These are phyloP conservation scores for Neogale vison DNA, from an alignment of 2,113 vertebrate genomes.

Conservation along the genomic window DNA sequence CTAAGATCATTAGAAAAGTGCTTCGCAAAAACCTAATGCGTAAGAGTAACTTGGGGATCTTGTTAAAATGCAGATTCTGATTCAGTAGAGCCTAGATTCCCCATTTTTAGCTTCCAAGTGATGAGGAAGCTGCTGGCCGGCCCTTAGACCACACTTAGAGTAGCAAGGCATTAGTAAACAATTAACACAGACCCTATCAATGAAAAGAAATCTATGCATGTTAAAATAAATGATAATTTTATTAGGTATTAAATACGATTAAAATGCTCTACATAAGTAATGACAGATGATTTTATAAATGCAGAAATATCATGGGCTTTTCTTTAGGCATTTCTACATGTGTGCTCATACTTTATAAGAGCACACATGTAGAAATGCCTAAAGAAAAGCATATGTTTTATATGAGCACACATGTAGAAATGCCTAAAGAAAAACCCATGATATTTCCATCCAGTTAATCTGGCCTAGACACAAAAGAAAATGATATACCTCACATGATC, in stretches of 20 bases:
- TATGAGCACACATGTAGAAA: conserved; percentile 43
- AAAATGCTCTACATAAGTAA: not conserved
- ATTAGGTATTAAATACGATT: conserved; percentile 29
- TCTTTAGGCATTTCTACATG: too few species aligned
- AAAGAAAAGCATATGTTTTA: not conserved
- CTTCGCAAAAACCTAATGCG: not conserved
- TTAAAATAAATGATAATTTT: conserved; percentile 32
- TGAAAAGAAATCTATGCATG: conserved; percentile 61
- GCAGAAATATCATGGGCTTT: too few species aligned
- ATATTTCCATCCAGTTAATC: conserved; percentile 57
- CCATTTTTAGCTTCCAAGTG: not conserved
- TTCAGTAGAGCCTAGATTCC: not conserved
- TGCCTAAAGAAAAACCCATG: conserved; percentile 48
- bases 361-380: too few species aligned
- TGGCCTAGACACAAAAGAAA: conserved; percentile 56
- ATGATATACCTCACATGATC: conserved; percentile 66
- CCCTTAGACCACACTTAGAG: not conserved
- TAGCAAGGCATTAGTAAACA: not conserved
- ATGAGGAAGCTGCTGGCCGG: not conserved
- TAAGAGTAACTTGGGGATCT: not conserved
- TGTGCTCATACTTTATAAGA: too few species aligned
- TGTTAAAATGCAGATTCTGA: not conserved
- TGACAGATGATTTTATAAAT: not conserved
- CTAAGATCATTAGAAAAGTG: conserved; percentile 49
- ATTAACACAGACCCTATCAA: conserved; percentile 42